Evolutionary conservation across 2,113 vertebrate genomes (phyloP).

Genomic region (Picathartes gymnocephalus): DNA sequence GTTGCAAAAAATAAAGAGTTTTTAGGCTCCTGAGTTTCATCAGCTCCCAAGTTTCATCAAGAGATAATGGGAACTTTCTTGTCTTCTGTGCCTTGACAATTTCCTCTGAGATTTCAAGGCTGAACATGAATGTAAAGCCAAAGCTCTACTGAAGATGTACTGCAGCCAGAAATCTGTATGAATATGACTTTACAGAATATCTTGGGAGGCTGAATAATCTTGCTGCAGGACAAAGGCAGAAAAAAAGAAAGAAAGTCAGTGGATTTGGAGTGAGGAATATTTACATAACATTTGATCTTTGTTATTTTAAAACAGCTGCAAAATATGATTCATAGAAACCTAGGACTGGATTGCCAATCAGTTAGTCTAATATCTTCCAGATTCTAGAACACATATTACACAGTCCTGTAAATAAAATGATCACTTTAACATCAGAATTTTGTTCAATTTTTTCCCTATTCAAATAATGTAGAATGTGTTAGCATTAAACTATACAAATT

Average conservation of each 20-base stretch:
- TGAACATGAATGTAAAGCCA: not conserved
- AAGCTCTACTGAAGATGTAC: not conserved
- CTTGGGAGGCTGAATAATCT: slow-evolving; percentile 6
- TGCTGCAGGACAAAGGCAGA: not conserved
- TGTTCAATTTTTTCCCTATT: not conserved
- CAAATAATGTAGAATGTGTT: not conserved
- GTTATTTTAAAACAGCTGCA: not conserved
- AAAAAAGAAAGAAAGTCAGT: not conserved
- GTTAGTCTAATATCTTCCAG: not conserved
- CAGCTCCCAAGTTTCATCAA: not conserved
- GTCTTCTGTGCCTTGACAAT: not conserved
- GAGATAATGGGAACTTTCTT: not conserved
- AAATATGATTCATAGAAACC: not conserved
- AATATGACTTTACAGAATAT: not conserved
- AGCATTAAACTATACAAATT: not conserved
- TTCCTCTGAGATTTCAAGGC: not conserved
- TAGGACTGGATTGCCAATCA: not conserved
- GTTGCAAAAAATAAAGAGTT: not conserved
- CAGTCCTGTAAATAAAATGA: not conserved
- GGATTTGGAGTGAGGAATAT: not conserved
- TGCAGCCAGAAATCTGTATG: not conserved
- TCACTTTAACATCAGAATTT: not conserved
- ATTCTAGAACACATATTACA: not conserved
- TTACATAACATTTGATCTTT: not conserved
- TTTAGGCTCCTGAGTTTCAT: not conserved